Conservation (phyloP, 2,113 vertebrate genomes). For the Salminus brasiliensis region DNA sequence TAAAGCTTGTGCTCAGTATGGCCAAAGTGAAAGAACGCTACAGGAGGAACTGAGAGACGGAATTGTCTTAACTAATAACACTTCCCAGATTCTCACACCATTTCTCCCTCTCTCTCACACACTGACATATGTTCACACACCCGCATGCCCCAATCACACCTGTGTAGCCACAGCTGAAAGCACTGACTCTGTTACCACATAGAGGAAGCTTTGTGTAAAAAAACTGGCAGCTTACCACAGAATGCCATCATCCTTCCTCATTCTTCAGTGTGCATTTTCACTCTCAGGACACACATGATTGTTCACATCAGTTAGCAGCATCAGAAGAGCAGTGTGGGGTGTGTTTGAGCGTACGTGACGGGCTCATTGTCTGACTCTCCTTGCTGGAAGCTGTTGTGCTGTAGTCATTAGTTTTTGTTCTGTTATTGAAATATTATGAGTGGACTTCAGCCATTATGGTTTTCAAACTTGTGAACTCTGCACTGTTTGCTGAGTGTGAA, state of each 20-base stretch:
- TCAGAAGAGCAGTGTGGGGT: neutral
- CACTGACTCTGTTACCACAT: neutral
- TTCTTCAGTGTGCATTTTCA: neutral
- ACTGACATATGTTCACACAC: no score
- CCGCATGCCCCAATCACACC: neutral
- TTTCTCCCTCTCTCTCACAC: neutral
- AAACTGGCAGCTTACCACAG: conserved; percentile 7
- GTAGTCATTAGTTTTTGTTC: neutral
- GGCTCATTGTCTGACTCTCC: neutral
- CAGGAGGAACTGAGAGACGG: neutral
- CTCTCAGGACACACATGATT: neutral
- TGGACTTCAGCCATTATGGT: neutral
- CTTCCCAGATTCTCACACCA: conserved; percentile 20
- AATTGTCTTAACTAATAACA: neutral
- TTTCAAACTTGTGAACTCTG: neutral
- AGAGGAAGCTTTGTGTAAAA: neutral
- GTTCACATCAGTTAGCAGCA: neutral
- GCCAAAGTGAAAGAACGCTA: neutral
- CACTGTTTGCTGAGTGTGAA: neutral
- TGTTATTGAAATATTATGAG: neutral
- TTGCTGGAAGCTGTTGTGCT: neutral
- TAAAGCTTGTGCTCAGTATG: neutral
- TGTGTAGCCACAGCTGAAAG: neutral
- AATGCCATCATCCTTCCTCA: neutral
- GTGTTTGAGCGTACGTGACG: neutral